Conservation (phyloP, 2,888 invertebrate genomes). For the Trissolcus japonicus region DNA sequence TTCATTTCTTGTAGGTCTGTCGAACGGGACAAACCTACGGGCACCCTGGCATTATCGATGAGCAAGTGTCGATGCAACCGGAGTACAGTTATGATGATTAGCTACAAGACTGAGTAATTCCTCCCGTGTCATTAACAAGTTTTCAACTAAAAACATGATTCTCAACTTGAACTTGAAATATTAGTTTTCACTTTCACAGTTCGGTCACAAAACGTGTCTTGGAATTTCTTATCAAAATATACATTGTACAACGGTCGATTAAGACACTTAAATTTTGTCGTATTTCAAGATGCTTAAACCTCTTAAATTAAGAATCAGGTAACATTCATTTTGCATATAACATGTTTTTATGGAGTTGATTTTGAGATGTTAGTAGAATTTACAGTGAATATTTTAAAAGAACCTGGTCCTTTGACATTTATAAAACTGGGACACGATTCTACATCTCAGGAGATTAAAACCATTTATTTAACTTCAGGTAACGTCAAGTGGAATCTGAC, state of each 20-base stretch:
- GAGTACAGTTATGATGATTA: conserved; percentile 68
- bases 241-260: not conserved
- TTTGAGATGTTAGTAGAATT: no score
- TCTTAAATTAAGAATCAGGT: not conserved
- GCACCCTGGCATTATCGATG: conserved; percentile 63
- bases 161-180: conserved; percentile 32
- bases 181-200: not conserved
- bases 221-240: not conserved
- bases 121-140: conserved; percentile 57
- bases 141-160: conserved; percentile 12
- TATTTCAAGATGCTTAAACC: no score
- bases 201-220: not conserved
- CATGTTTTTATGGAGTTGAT: no score
- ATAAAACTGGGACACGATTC: conserved; percentile 41
- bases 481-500: conserved; percentile 57
- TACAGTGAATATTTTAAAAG: no score
- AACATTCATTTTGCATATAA: not conserved
- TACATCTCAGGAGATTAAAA: no score
- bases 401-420: not conserved
- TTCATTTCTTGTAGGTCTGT: conserved; percentile 50
- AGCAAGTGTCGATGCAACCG: conserved; percentile 51
- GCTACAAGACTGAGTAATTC: conserved; percentile 59
- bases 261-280: no score
- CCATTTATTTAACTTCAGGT: not conserved
- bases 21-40: conserved; percentile 28